Evolutionary conservation across 2,113 vertebrate genomes (phyloP).

Genomic region (Myiozetetes cayanensis): DNA sequence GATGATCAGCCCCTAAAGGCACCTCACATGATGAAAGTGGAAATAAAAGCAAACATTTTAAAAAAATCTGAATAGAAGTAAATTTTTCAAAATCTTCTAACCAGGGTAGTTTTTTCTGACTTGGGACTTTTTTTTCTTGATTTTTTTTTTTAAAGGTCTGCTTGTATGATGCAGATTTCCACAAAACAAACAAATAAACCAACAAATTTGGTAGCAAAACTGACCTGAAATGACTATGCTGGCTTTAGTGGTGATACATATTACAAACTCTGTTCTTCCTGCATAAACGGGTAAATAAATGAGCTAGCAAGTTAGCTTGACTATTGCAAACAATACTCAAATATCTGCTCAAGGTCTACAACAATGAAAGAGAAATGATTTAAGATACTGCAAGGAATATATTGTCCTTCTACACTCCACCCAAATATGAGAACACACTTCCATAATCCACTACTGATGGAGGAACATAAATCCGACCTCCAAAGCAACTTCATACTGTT

Average conservation of each 20-base stretch:
- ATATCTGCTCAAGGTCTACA: background rate
- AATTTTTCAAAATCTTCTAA: background rate
- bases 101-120: background rate
- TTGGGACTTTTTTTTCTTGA: rapidly evolving
- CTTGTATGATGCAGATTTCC: background rate
- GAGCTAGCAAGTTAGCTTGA: background rate
- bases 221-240: background rate
- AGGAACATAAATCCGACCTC: rapidly evolving
- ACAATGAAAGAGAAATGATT: background rate
- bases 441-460: background rate
- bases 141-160: background rate
- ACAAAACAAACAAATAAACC: background rate
- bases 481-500: background rate
- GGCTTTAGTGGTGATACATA: background rate
- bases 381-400: background rate
- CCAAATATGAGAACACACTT: background rate
- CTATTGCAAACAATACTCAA: background rate
- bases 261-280: background rate
- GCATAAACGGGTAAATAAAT: background rate
- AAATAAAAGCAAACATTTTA: background rate
- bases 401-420: background rate
- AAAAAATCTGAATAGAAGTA: background rate
- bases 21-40: background rate
- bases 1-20: background rate
- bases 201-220: background rate